A percentile compares a stretch with the other conserved stretches of the same genome.
Evolutionary conservation across 2,797 vertebrate genomes (phyloP).

Genomic region (Poeciliopsis gracilis): DNA sequence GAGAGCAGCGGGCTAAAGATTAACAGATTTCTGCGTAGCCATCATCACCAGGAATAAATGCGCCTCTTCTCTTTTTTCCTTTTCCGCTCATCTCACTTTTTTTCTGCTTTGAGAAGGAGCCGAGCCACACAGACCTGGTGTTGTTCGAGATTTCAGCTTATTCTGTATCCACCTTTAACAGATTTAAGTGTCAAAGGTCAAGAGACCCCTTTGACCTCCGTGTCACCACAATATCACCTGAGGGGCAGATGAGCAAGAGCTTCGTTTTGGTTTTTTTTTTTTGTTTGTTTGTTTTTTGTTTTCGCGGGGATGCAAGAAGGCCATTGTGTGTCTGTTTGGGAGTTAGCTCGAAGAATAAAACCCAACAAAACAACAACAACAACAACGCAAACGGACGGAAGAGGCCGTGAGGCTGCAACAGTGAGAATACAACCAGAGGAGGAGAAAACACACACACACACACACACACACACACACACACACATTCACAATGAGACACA

Average conservation of each 20-base stretch:
- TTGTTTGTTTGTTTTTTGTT: no score
- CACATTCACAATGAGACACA: slow-evolving; percentile 68
- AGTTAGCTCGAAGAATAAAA: slow-evolving; percentile 14
- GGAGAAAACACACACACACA: slow-evolving; percentile 13
- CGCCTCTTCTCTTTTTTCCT: background rate
- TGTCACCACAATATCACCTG: slow-evolving; percentile 65
- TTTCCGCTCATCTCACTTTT: background rate
- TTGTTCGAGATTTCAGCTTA: slow-evolving; percentile 36
- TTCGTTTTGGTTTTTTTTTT: slow-evolving; percentile 3
- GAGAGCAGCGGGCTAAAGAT: slow-evolving; percentile 65
- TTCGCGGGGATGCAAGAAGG: slow-evolving; percentile 26
- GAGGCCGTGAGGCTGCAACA: slow-evolving; percentile 59
- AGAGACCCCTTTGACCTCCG: slow-evolving; percentile 56
- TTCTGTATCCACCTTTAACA: slow-evolving; percentile 53
- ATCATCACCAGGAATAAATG: slow-evolving; percentile 35
- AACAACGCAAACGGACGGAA: slow-evolving; percentile 48
- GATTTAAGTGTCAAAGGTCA: slow-evolving; percentile 73
- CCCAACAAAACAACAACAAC: slow-evolving; percentile 46
- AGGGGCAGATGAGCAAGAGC: slow-evolving; percentile 53
- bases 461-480: slow-evolving; percentile 23
- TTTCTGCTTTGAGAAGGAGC: slow-evolving; percentile 9
- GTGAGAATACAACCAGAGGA: slow-evolving; percentile 54
- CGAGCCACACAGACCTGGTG: slow-evolving; percentile 11
- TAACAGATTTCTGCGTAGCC: slow-evolving; percentile 63
- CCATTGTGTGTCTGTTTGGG: slow-evolving; percentile 41